Evolutionary conservation across 2,113 vertebrate genomes (phyloP), one percentile per base, ranked within the genome.

Genomic region (Poecilia latipinna): DNA sequence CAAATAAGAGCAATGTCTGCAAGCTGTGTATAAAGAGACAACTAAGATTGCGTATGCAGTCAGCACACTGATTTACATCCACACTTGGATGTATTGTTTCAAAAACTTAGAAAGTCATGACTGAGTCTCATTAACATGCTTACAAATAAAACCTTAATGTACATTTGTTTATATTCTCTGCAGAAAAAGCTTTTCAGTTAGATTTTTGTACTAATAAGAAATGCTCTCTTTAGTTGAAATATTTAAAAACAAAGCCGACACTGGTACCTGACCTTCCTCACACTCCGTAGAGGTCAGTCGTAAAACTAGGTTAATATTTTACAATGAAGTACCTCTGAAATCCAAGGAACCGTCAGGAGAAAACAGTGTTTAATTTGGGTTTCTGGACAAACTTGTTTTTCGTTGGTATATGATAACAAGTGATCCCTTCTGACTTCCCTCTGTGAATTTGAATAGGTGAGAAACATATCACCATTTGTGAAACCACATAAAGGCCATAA

Each of bases 401-500:
- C 12, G 37, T 61, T 51, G 28, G 15, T 35, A 10, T 19, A 29
- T 6, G 8, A 17, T 5, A 65, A 12, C 2, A 24, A 3, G 11
- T 44, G 44, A 42, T 65, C 1, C 17, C 8, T 61, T 64, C 1
- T 13, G 22, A 13, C 32, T 39, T 28, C 24, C 32, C 17, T 63
- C 37, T 48, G 60, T 4, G 3, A 19, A 11, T 51, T 31, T 70
- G 19, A 76, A 82, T 29, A 31, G 26, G 54, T 57, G 10, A n/a
- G 0, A 42, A 63, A 31, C 28, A n/a, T 12, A 22, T 51, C 17
- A 64, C 26, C 51, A 26, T 74, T 60, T 70, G 15, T 70, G 29
- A 73, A 79, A 71, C 33, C 32, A 64, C 5, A 19, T 28, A 62
- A 31, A 31, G 26, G 12, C 29, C 62, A 7, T 75, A 65, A 75